phyloP scores from a whole-genome alignment of 2,797 vertebrate genomes.

The Adelosebastes latens region DNA sequence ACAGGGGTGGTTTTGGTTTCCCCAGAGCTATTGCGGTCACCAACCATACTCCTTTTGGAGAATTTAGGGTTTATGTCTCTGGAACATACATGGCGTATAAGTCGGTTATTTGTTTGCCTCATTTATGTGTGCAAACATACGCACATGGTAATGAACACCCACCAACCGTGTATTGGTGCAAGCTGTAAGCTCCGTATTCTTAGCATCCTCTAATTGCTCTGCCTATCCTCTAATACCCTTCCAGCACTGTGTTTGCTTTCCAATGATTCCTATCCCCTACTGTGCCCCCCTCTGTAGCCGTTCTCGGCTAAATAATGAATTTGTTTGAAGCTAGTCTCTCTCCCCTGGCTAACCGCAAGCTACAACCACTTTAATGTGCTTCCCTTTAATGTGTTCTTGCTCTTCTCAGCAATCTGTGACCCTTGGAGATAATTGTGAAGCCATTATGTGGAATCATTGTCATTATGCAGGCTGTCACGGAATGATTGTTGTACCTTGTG shows the following conservation, averaged over 20 bases:
- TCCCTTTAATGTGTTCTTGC: constrained; percentile 54
- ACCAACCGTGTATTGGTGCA: background rate
- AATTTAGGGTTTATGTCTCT: background rate
- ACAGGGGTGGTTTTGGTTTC: background rate
- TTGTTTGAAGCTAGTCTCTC: constrained; percentile 48
- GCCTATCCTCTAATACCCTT: constrained; percentile 32
- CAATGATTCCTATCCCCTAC: constrained; percentile 48
- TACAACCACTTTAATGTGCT: constrained; percentile 47
- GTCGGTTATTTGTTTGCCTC: background rate
- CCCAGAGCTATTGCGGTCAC: background rate
- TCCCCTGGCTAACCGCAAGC: constrained; percentile 46
- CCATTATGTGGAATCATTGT: constrained; percentile 48
- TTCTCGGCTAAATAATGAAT: constrained; percentile 62
- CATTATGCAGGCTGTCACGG: constrained; percentile 38
- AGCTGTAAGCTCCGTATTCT: constrained; percentile 25
- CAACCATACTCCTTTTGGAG: background rate
- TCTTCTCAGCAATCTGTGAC: constrained; percentile 52
- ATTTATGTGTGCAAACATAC: background rate
- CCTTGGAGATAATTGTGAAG: constrained; percentile 60
- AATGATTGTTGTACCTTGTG: constrained; percentile 30
- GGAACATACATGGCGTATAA: background rate
- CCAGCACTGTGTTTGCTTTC: constrained; percentile 53
- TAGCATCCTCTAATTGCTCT: constrained; percentile 43
- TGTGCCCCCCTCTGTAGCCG: constrained; percentile 26
- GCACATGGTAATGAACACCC: constrained; percentile 8